Evolutionary conservation across 2,113 vertebrate genomes (phyloP), one percentile per base, ranked within the genome.

Genomic region (Hiodon tergisus): DNA sequence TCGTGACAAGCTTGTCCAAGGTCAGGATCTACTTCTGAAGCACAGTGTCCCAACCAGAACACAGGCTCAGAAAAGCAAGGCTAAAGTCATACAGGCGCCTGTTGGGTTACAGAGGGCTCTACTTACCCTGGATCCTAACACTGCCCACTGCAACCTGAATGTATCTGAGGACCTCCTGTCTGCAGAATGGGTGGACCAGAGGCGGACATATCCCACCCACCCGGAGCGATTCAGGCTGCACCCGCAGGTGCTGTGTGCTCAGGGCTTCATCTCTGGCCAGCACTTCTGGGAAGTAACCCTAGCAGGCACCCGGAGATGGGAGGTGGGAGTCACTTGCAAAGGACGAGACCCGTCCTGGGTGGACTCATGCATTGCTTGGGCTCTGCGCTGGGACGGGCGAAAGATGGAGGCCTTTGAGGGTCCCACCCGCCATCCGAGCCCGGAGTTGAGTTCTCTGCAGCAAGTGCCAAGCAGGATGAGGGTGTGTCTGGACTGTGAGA

Each of bases 261-360:
- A 87, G 54, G 87, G 87, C 0, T 89, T 87, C 6, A 0, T 8
- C 0, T 14, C 80, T 0, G 88, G 88, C 13, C 67, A 84, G 2
- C 85, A 86, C 54, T 88, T 83, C 72, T 89, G 88, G 88, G 86
- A 89, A 17, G 88, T 89, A 55, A 85, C 87, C 48, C 85, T 89
- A 54, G 85, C 80, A 0, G 86, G 85, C 0, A 84, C 83, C 0
- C 82, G 82, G 72, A 85, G 85, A 9, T 89, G 88, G 87, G 85
- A 80, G 0, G 53, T 88, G 67, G 88, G 88, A 0, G 85, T 81
- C 71, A 78, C 76, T 6, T 78, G 76, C 54, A 78, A 78, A 31
- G 48, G 48, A 4, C 71, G 48, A 6, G 65, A 52, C 11, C 11
- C 14, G 9, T 53, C 76, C 61, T 78, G 76, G 76, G 71, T 78